These are phyloP conservation scores for Ctenomys sociabilis DNA, from an alignment of 2,113 vertebrate genomes.

Conservation along the genomic window DNA sequence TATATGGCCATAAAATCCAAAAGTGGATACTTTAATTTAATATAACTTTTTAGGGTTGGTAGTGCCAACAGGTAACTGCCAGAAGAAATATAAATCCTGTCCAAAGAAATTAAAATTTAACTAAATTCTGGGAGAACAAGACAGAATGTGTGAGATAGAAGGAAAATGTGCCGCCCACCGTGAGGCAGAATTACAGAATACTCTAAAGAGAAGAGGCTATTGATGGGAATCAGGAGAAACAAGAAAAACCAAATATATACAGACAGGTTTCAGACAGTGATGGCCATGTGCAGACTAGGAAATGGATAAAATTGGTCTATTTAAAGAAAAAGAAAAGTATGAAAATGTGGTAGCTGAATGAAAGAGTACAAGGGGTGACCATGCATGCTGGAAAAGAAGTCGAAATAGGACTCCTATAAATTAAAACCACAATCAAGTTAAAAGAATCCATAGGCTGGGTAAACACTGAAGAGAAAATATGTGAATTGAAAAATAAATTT, in stretches of 20 bases:
- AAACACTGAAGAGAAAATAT: slow-evolving; percentile 27
- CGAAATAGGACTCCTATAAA: not conserved
- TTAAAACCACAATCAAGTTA: slow-evolving; percentile 9
- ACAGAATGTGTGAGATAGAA: not conserved
- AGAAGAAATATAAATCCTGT: slow-evolving; percentile 44
- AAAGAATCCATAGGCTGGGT: not conserved
- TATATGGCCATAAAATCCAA: slow-evolving; percentile 2
- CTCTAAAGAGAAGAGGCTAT: not conserved
- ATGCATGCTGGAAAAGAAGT: not conserved
- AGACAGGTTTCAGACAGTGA: not conserved
- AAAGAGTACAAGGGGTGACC: not conserved
- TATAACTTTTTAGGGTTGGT: not conserved
- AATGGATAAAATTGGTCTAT: not conserved
- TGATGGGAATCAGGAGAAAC: not conserved
- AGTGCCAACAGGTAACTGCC: not conserved
- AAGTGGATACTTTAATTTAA: slow-evolving; percentile 23
- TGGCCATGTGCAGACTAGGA: not conserved
- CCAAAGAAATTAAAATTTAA: slow-evolving; percentile 54
- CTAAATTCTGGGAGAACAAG: not conserved
- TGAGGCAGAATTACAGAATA: not conserved
- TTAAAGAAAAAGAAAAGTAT: not conserved
- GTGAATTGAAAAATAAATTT: not conserved
- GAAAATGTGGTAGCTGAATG: slow-evolving; percentile 12
- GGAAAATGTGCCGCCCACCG: not conserved
- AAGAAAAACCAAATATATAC: slow-evolving; percentile 1